These are phyloP conservation scores for Cataglyphis livida DNA, from an alignment of 2,888 invertebrate genomes.

Conservation along the genomic window DNA sequence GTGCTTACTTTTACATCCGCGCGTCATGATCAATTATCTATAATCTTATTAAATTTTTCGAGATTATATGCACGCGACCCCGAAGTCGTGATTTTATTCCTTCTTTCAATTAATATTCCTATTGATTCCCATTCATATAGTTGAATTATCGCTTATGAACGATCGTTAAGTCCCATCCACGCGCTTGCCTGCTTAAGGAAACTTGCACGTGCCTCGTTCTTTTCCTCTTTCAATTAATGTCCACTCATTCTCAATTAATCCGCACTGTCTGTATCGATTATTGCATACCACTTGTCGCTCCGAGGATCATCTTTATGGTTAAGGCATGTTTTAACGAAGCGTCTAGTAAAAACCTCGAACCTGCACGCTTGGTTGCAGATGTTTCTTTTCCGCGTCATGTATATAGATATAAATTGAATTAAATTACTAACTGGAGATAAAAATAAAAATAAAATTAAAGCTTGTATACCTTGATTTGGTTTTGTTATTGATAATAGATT, in stretches of 20 bases:
- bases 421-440: not conserved
- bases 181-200: constrained; percentile 75
- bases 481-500: not conserved
- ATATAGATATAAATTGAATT: constrained; percentile 4
- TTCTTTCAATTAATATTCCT: constrained; percentile 22
- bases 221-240: constrained; percentile 81
- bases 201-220: constrained; percentile 76
- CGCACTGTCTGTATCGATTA: constrained; percentile 81
- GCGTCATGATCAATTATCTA: not conserved
- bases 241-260: constrained; percentile 82
- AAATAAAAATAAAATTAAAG: not conserved
- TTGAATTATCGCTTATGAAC: constrained; percentile 54
- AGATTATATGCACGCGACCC: not conserved
- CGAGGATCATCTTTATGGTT: constrained; percentile 69
- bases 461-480: not conserved
- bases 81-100: not conserved
- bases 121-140: constrained; percentile 55
- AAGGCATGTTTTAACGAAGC: constrained; percentile 69
- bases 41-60: constrained; percentile 10
- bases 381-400: constrained; percentile 50
- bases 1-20: not conserved
- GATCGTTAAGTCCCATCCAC: constrained; percentile 64
- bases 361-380: constrained; percentile 63
- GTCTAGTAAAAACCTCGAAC: constrained; percentile 54
- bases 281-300: constrained; percentile 76